Conservation (phyloP, 1,140 invertebrate genomes). For the Caenorhabditis briggsae region DNA sequence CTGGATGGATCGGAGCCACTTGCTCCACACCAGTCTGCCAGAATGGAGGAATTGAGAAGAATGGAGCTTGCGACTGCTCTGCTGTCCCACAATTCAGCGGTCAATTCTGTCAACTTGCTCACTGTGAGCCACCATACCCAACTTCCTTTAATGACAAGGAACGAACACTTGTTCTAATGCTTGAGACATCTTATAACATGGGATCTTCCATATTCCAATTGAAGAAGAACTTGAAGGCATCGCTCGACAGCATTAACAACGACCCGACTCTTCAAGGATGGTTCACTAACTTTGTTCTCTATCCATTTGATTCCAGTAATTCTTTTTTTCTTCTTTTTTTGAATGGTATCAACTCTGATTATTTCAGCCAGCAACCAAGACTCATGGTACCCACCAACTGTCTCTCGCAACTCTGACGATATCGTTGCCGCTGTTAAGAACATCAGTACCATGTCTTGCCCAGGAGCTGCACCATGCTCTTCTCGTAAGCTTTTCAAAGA, state of each 20-base stretch:
- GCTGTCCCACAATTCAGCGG: conserved; percentile 58
- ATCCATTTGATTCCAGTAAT: conserved; percentile 69
- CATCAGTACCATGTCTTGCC: conserved; percentile 63
- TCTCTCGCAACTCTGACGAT: conserved; percentile 60
- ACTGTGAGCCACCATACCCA: conserved; percentile 62
- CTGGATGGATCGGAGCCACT: conserved; percentile 61
- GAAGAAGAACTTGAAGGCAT: conserved; percentile 56
- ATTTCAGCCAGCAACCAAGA: conserved; percentile 63
- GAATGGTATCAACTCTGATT: neutral
- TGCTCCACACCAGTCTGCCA: conserved; percentile 63
- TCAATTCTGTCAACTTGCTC: conserved; percentile 60
- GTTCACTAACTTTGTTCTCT: conserved; percentile 68
- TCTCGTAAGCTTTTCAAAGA: conserved; percentile 3
- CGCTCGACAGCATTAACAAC: conserved; percentile 54
- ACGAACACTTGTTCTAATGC: conserved; percentile 65
- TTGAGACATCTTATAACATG: conserved; percentile 67
- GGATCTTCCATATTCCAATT: conserved; percentile 58
- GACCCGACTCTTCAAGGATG: conserved; percentile 60
- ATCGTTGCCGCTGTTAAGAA: conserved; percentile 59
- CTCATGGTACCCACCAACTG: conserved; percentile 54
- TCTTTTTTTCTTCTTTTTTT: neutral
- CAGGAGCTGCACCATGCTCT: conserved; percentile 61
- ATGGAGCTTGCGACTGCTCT: conserved; percentile 58
- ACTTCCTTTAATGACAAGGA: conserved; percentile 60
- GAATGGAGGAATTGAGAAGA: conserved; percentile 61